Conservation (phyloP, 2,888 invertebrate genomes). For the Agonum fuliginosum region DNA sequence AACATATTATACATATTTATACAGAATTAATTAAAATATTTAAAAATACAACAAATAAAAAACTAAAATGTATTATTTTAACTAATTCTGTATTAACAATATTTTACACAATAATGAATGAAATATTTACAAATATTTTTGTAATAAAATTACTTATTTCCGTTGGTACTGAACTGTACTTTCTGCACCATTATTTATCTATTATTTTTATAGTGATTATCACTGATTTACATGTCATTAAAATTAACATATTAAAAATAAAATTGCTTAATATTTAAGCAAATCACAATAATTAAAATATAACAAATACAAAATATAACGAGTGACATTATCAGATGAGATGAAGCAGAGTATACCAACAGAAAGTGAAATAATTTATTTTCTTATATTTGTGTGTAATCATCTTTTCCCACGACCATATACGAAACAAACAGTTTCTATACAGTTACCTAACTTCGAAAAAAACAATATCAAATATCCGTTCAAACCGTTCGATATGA, state of each 20-base stretch:
- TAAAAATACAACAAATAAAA: no score
- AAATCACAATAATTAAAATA: conserved; percentile 49
- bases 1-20: no score
- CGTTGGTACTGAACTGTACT: conserved; percentile 27
- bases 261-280: conserved; percentile 48
- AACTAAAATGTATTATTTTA: no score
- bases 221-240: conserved; percentile 32
- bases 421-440: no score
- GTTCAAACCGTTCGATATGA: no score
- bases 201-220: conserved; percentile 3
- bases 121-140: background rate
- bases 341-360: background rate
- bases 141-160: background rate
- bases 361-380: background rate
- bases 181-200: conserved; percentile 10
- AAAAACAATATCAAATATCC: no score
- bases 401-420: no score
- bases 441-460: no score
- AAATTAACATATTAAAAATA: conserved; percentile 39
- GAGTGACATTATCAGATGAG: conserved; percentile 1
- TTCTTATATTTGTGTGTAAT: no score
- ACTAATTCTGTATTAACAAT: no score
- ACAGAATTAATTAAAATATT: no score
- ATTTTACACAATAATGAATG: no score
- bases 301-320: conserved; percentile 45